Evolutionary conservation across 2,113 vertebrate species (phyloP), one percentile per base, ranked within the genome.

Genomic region (Macquaria ambigua): DNA sequence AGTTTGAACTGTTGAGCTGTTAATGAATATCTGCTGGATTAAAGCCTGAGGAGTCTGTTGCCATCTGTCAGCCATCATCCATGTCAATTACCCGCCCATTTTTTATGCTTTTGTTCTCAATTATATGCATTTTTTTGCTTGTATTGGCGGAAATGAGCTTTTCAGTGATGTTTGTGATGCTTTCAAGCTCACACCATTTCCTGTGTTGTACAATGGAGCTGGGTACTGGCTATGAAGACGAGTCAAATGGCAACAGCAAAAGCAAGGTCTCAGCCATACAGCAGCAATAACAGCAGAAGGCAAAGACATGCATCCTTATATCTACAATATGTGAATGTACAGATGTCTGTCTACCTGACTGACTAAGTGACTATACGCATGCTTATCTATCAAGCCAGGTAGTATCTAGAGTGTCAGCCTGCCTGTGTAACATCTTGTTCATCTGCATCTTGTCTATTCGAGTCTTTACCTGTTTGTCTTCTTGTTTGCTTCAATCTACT

Each of bases 381-480:
- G 41, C 73, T 20, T 34, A 75, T 81, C 34, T 50, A 41, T 64
- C 25, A 67, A 68, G 39, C n/a, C n/a, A 48, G 53, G 8, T 34
- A 69, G 70, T 77, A 59, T 66, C 72, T 78, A 3, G 5, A 82
- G 58, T 61, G 72, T 77, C 84, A 73, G 50, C 74, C 76, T 79
- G 64, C 52, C 68, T 84, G 52, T 37, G n/a, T 68, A 78, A 80
- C 55, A 84, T 63, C 59, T 77, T 77, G 81, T 81, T 83, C 83
- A 76, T 87, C 88, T 72, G 56, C 8, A 12, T 77, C 68, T 72
- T 73, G 75, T 85, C 69, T 8, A 25, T 71, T 88, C 6, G 5
- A 64, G 79, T 76, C 84, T 87, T 34, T 79, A 78, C 82, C 85
- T 87, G 43, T 70, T 85, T 75, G 77, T 82, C 43, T 77, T 63